Percentiles rank a stretch among this genome's conserved stretches.
These are phyloP conservation scores for Phyllotreta cruciferae DNA, from an alignment of 2,888 invertebrate genomes.

Conservation along the genomic window DNA sequence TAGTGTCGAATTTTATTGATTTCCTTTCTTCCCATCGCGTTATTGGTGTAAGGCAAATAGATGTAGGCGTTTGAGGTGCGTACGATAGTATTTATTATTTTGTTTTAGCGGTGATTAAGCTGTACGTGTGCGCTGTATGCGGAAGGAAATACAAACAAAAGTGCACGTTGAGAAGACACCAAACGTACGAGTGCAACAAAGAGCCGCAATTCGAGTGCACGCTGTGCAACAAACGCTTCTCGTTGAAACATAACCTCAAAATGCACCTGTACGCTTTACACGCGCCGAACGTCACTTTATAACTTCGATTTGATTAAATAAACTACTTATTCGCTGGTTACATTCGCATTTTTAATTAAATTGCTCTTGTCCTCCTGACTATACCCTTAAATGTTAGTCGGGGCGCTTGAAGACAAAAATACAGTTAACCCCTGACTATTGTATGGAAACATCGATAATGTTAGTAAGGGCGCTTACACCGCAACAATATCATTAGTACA, in stretches of 20 bases:
- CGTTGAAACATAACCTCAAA: slow-evolving; percentile 43
- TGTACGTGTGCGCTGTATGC: slow-evolving; percentile 32
- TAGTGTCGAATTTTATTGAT: background rate
- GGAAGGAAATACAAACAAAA: slow-evolving; percentile 68
- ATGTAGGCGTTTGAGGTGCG: no score
- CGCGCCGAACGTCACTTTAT: background rate
- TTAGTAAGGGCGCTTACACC: background rate
- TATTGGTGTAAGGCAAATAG: no score
- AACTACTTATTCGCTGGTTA: no score
- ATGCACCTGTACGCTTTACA: background rate
- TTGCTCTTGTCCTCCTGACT: no score
- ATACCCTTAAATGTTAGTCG: no score
- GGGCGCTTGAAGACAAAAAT: no score
- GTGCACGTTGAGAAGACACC: slow-evolving; percentile 67
- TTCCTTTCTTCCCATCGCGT: background rate
- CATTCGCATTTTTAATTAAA: no score
- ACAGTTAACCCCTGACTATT: no score
- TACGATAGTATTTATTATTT: no score
- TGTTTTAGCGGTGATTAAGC: background rate
- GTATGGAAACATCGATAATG: no score
- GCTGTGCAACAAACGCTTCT: slow-evolving; percentile 45
- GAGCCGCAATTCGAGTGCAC: slow-evolving; percentile 40
- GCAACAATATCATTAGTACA: background rate
- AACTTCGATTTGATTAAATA: no score
- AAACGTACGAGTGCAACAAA: slow-evolving; percentile 43